These are phyloP conservation scores for Drosophila picticornis DNA, from an alignment of 2,888 invertebrate genomes.

Conservation along the genomic window DNA sequence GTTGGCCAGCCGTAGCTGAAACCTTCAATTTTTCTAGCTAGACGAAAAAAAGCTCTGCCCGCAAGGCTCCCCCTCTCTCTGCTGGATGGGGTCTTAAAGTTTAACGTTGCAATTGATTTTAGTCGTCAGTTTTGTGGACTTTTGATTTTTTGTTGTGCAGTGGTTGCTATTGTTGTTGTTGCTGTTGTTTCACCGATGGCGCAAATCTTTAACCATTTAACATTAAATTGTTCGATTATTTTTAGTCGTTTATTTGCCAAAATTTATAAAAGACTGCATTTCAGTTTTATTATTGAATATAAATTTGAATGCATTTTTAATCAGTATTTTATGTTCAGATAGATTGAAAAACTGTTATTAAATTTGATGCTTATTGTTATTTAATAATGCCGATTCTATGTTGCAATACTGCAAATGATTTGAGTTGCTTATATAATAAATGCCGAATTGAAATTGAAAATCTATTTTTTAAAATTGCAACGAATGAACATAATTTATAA, in stretches of 20 bases:
- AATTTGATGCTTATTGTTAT: slow-evolving; percentile 49
- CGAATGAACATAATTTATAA: background rate
- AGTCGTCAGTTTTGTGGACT: slow-evolving; percentile 78
- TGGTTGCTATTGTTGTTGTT: slow-evolving; percentile 43
- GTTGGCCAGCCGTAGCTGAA: slow-evolving; percentile 58
- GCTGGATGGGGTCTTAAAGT: slow-evolving; percentile 70
- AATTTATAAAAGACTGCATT: slow-evolving; percentile 64
- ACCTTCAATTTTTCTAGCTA: slow-evolving; percentile 76
- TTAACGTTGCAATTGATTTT: slow-evolving; percentile 80
- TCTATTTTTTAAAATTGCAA: background rate
- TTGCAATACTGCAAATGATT: slow-evolving; percentile 6
- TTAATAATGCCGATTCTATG: slow-evolving; percentile 32
- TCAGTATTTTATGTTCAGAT: slow-evolving; percentile 64
- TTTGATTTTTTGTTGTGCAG: slow-evolving; percentile 66
- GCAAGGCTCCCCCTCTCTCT: background rate
- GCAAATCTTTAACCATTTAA: slow-evolving; percentile 61
- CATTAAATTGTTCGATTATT: slow-evolving; percentile 67
- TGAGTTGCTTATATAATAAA: background rate
- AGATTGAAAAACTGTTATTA: slow-evolving; percentile 60
- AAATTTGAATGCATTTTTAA: slow-evolving; percentile 75
- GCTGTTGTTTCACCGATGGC: slow-evolving; percentile 57
- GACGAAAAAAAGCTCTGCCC: slow-evolving; percentile 47
- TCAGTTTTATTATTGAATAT: slow-evolving; percentile 69
- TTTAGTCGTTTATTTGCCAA: slow-evolving; percentile 52
- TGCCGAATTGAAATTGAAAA: background rate